phyloP scores from a whole-genome alignment of 2,113 vertebrate genomes.

The Epinephelus cyanopodus region DNA sequence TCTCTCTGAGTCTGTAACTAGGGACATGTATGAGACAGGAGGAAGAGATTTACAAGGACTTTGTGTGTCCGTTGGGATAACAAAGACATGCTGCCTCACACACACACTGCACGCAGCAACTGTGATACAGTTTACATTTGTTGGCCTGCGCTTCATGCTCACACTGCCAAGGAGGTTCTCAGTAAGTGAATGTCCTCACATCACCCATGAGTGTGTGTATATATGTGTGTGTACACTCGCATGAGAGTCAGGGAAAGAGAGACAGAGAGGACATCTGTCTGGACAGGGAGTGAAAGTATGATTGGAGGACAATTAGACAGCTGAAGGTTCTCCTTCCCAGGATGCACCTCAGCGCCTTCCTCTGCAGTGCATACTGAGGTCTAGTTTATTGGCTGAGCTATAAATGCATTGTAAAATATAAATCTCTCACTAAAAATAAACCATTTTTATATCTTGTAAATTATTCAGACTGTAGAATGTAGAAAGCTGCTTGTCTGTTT shows the following conservation, averaged over 20 bases:
- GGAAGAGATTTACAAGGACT: slow-evolving; percentile 60
- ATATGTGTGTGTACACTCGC: background rate
- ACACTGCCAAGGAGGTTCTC: slow-evolving; percentile 30
- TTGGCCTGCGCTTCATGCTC: slow-evolving; percentile 24
- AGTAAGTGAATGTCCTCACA: slow-evolving; percentile 31
- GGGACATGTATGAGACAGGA: slow-evolving; percentile 49
- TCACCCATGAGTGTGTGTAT: slow-evolving; percentile 5
- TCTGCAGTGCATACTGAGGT: slow-evolving; percentile 1
- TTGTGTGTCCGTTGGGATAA: slow-evolving; percentile 45
- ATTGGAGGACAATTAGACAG: slow-evolving; percentile 25
- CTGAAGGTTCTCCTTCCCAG: slow-evolving; percentile 39
- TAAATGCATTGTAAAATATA: slow-evolving; percentile 23
- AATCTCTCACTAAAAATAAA: slow-evolving; percentile 10
- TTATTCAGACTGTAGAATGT: slow-evolving; percentile 3
- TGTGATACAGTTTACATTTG: slow-evolving; percentile 53
- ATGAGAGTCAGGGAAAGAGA: background rate
- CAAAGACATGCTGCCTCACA: slow-evolving; percentile 7
- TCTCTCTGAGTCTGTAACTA: slow-evolving; percentile 47
- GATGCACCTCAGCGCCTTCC: slow-evolving; percentile 7
- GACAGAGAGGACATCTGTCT: slow-evolving; percentile 27
- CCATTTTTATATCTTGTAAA: slow-evolving; percentile 20
- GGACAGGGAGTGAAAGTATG: background rate
- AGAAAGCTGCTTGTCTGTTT: background rate
- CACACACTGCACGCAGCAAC: slow-evolving; percentile 30
- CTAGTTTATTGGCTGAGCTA: slow-evolving; percentile 13